A percentile compares a stretch with the other conserved stretches of the same genome.
Evolutionary conservation across 2,888 invertebrate species (phyloP).

Genomic region (Philereme vetulata): DNA sequence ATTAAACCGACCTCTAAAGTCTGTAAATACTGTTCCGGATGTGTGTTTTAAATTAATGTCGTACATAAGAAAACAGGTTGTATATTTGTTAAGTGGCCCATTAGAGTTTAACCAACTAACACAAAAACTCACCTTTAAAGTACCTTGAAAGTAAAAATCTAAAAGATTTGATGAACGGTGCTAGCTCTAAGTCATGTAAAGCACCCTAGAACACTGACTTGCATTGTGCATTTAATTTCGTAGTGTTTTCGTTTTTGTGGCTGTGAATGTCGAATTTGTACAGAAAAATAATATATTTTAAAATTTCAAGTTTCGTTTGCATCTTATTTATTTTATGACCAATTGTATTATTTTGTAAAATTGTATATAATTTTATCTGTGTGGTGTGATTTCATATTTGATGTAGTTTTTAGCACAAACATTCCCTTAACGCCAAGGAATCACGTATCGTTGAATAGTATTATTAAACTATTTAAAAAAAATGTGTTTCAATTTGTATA

Average conservation of each 20-base stretch:
- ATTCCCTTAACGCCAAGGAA: constrained; percentile 31
- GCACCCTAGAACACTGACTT: background rate
- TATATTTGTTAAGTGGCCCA: too few relatives aligned
- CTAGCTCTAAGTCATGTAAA: background rate
- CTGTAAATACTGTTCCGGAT: too few relatives aligned
- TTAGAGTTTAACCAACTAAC: too few relatives aligned
- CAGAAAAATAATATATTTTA: constrained; percentile 24
- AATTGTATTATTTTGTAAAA: constrained; percentile 19
- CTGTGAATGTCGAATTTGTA: constrained; percentile 26
- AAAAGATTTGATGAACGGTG: background rate
- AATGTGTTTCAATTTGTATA: too few relatives aligned
- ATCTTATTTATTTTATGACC: constrained; percentile 15
- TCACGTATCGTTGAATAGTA: constrained; percentile 34
- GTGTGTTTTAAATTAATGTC: too few relatives aligned
- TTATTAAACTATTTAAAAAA: constrained; percentile 34
- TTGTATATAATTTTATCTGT: constrained; percentile 20
- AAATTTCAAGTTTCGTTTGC: constrained; percentile 7
- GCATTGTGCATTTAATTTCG: background rate
- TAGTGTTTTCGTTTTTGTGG: background rate
- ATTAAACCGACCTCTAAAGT: too few relatives aligned
- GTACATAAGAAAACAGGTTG: too few relatives aligned
- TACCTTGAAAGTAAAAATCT: background rate
- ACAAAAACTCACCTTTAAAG: background rate
- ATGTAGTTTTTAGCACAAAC: constrained; percentile 29
- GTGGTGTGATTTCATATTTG: constrained; percentile 9